A percentile compares a stretch with the other conserved stretches of the same genome.
These are phyloP conservation scores for Zophobas atratus DNA, from an alignment of 1,140 invertebrate genomes.

Conservation along the genomic window DNA sequence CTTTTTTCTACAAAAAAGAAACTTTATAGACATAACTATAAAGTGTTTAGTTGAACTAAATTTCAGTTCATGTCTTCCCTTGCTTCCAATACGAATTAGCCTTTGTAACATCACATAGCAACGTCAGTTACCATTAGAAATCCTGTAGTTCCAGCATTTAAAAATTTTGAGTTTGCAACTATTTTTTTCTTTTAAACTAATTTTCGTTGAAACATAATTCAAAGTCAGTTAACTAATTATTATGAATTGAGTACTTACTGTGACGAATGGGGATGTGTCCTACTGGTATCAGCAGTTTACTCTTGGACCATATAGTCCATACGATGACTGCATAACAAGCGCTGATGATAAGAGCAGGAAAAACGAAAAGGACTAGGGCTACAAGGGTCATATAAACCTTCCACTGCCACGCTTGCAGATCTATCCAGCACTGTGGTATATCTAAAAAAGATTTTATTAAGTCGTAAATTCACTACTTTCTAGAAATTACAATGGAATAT, in stretches of 20 bases:
- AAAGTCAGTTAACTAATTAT: too few species aligned
- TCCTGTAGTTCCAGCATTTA: too few species aligned
- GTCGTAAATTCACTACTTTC: conserved; percentile 13
- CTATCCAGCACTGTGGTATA: conserved; percentile 92
- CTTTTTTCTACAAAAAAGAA: too few species aligned
- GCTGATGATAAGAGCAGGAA: conserved; percentile 92
- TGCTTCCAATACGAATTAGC: too few species aligned
- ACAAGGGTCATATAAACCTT: conserved; percentile 92
- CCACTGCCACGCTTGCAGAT: conserved; percentile 85
- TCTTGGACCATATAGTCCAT: conserved; percentile 92
- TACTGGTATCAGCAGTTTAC: conserved; percentile 72
- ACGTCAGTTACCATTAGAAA: too few species aligned
- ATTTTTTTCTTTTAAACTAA: too few species aligned
- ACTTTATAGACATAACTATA: too few species aligned
- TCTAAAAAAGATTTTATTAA: conserved; percentile 69
- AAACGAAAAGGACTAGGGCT: conserved; percentile 86
- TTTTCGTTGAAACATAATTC: too few species aligned
- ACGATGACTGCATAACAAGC: conserved; percentile 94
- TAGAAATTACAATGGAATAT: conserved; percentile 29
- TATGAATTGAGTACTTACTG: conserved; percentile 54
- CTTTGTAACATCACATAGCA: too few species aligned
- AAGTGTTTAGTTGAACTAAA: too few species aligned
- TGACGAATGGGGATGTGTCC: conserved; percentile 61
- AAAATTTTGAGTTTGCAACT: too few species aligned
- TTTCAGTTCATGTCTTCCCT: too few species aligned